phyloP scores from a whole-genome alignment of 2,797 vertebrate species.

The Lates japonicus region DNA sequence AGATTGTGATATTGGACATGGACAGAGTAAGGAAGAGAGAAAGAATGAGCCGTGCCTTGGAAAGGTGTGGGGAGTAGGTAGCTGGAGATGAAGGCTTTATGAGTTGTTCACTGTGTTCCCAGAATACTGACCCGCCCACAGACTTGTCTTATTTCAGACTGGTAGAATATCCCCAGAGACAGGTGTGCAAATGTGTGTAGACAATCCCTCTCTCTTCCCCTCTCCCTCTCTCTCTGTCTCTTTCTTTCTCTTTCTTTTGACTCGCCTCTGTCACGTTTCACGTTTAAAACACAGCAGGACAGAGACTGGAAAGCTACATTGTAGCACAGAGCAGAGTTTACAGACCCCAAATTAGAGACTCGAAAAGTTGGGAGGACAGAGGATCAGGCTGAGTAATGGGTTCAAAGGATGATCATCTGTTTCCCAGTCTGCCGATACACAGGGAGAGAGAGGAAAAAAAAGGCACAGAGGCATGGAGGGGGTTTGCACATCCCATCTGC shows the following conservation, averaged over 20 bases:
- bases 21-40: conserved; percentile 22
- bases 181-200: conserved; percentile 77
- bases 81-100: conserved; percentile 72
- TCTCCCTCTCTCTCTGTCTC: conserved; percentile 5
- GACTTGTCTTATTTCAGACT: conserved; percentile 77
- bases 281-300: conserved; percentile 46
- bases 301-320: conserved; percentile 68
- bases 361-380: conserved; percentile 82
- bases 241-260: conserved; percentile 35
- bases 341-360: conserved; percentile 81
- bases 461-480: conserved; percentile 51
- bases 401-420: conserved; percentile 84
- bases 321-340: conserved; percentile 73
- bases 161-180: conserved; percentile 75
- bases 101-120: conserved; percentile 68
- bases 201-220: conserved; percentile 47
- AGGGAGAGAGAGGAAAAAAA: conserved; percentile 42
- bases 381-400: conserved; percentile 86
- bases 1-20: conserved; percentile 54
- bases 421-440: conserved; percentile 76
- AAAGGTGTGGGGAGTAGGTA: conserved; percentile 59
- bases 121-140: conserved; percentile 79
- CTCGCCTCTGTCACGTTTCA: conserved; percentile 43
- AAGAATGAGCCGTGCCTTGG: conserved; percentile 20
- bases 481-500: conserved; percentile 78